Conservation (phyloP, 2,888 invertebrate species). For the Agonopterix subpropinquella region DNA sequence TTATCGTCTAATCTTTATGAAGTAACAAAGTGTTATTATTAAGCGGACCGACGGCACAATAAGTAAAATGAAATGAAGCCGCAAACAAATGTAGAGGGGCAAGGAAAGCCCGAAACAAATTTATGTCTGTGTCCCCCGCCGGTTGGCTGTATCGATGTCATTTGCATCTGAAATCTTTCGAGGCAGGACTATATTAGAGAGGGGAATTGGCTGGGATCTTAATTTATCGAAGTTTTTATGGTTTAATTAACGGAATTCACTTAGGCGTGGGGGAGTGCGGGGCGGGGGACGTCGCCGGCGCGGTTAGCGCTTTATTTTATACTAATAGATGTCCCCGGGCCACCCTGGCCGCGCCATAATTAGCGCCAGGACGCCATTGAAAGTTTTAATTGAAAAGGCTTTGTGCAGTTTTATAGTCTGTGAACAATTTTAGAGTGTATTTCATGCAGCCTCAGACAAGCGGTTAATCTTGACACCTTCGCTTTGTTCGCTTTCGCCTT, state of each 20-base stretch:
- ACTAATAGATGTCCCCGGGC: constrained; percentile 62
- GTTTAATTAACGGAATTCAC: constrained; percentile 78
- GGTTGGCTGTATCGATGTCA: constrained; percentile 60
- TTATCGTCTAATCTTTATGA: constrained; percentile 33
- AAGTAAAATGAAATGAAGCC: constrained; percentile 58
- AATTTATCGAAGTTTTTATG: constrained; percentile 78
- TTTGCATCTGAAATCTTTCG: constrained; percentile 73
- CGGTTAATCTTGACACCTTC: constrained; percentile 42
- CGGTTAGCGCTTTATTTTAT: constrained; percentile 59
- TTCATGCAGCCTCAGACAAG: constrained; percentile 29
- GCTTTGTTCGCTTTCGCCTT: constrained; percentile 17
- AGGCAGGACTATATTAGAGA: constrained; percentile 63
- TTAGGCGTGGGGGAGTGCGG: constrained; percentile 49
- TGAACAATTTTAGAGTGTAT: constrained; percentile 59
- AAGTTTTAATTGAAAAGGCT: constrained; percentile 74
- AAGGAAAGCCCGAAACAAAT: constrained; percentile 39
- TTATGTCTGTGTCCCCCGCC: constrained; percentile 47
- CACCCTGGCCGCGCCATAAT: constrained; percentile 45
- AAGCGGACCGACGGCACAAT: constrained; percentile 27
- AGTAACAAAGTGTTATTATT: constrained; percentile 30
- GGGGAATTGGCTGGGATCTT: constrained; percentile 75
- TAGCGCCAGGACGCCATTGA: constrained; percentile 63
- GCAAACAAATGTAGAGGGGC: constrained; percentile 54
- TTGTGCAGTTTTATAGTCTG: constrained; percentile 67
- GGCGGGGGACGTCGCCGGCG: constrained; percentile 31